Evolutionary conservation across 2,888 invertebrate genomes (phyloP), one percentile per base, ranked within the genome.

Genomic region (Dendrolimus pini): DNA sequence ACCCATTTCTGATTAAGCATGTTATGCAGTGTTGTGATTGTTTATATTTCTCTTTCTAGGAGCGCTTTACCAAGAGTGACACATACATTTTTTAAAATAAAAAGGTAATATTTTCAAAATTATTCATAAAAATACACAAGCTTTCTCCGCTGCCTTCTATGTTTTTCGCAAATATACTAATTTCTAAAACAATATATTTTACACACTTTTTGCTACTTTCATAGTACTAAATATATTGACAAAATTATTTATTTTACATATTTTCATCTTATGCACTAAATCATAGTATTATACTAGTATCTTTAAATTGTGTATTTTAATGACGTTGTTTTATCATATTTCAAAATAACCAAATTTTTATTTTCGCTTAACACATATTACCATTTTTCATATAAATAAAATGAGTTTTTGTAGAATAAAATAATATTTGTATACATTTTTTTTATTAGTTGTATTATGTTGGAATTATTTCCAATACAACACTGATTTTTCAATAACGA

Each of bases 71-170:
- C 91, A 93, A 93, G 94, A 96, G 96, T 93, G 94, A 96, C 94
- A 96, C 96, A 82, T 96, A 96, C 93, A 96, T 96, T 93, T 96
- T 92, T 93, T 96, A 95, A 93, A 90, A 81, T 61, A 59, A 62
- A 78, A 89, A 87, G 88, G 89, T 89, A 89, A 89, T 78, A 70
- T 65, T 71, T 76, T 72, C 65, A 69, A 75, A 78, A 78, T 78
- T 68, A 70, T 75, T 74, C 69, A 79, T 53, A 42, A 55, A 56
- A 1, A 57, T 14, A 6, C 13, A 9, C 18, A 14, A 2, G 9
- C 54, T 9, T 12, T 47, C 12, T 47, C 6, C 12, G 12, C 9
- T 47, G 9, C 9, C 9, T 47, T 47, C 9, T 10, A 10, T 47
- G 47, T 47, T 47, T 47, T 47, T 47, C 47, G 12, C 47, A 47